phyloP scores from a whole-genome alignment of 2,888 invertebrate genomes.

The Rhogogaster chlorosoma region DNA sequence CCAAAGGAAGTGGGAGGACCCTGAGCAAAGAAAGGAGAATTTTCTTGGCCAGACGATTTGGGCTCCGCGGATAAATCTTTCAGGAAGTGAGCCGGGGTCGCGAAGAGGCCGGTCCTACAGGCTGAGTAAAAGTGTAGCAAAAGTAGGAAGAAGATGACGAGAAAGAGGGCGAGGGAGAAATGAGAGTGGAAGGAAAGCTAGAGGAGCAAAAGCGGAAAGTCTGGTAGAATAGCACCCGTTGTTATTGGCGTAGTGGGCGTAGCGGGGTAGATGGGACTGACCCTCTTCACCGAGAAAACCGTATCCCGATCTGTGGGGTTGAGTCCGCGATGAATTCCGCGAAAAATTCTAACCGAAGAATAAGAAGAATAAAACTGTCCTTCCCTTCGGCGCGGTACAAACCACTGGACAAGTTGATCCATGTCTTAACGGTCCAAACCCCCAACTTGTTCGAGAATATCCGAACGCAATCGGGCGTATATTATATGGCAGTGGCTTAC shows the following conservation, averaged over 20 bases:
- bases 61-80: slow-evolving; percentile 20
- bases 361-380: background rate
- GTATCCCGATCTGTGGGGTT: background rate
- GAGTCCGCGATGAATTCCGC: background rate
- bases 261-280: slow-evolving; percentile 20
- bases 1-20: background rate
- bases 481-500: slow-evolving; percentile 23
- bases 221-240: slow-evolving; percentile 23
- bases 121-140: background rate
- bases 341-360: slow-evolving; percentile 19
- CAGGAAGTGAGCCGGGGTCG: background rate
- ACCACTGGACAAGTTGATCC: slow-evolving; percentile 33
- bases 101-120: background rate
- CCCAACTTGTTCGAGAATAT: background rate
- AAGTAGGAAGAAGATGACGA: background rate
- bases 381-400: background rate
- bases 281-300: slow-evolving; percentile 40
- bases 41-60: background rate
- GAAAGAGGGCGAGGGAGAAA: background rate
- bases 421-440: slow-evolving; percentile 13
- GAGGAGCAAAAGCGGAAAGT: slow-evolving; percentile 12
- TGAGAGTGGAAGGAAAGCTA: background rate
- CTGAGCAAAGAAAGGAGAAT: background rate
- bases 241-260: slow-evolving; percentile 42
- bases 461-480: slow-evolving; percentile 26